Evolutionary conservation across 1,140 invertebrate genomes (phyloP), one percentile per base, ranked within the genome.

Genomic region (Bombus huntii): DNA sequence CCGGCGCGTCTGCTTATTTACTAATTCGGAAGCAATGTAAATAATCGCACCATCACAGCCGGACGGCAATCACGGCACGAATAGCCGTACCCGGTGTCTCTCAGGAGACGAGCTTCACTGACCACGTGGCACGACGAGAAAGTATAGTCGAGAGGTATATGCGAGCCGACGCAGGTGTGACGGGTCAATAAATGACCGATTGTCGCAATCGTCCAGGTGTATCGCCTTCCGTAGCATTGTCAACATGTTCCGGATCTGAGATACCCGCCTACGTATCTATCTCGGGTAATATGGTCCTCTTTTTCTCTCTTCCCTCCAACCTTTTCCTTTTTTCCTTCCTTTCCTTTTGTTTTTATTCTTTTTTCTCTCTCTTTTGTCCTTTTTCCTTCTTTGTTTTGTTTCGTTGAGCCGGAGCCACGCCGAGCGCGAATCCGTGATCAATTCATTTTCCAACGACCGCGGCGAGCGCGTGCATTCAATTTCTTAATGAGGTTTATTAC

Each of bases 191-290:
- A 86, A 93, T 94, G 77, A 89, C 83, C 92, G 89, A 83, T 88
- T 81, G 88, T 85, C 92, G 88, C 86, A 92, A 91, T 92, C 93
- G 89, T 93, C 94, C 94, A 91, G 94, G 94, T 95, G 94, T 95
- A 95, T 95, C 95, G 94, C 95, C 95, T 95, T 95, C 95, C 95
- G 94, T 88, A 92, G 88, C 93, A 94, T 95, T 95, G 95, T 95
- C 94, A 93, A 90, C 92, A 91, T 93, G 93, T 95, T 95, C 95
- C 94, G 95, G 94, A 95, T 94, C 93, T 93, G 89, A 93, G 93
- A 93, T 91, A 92, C 91, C 91, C 89, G 84, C 85, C 87, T 87
- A 88, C 90, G 82, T 90, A 31, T 44, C 75, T 42, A 85, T 88
- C 86, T 81, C 70, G 37, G 71, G 31, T 57, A 42, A 72, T 62